A percentile compares a stretch with the other conserved stretches of the same genome.
Conservation (phyloP, 2,797 vertebrate species). For the Lindbergichthys nudifrons region DNA sequence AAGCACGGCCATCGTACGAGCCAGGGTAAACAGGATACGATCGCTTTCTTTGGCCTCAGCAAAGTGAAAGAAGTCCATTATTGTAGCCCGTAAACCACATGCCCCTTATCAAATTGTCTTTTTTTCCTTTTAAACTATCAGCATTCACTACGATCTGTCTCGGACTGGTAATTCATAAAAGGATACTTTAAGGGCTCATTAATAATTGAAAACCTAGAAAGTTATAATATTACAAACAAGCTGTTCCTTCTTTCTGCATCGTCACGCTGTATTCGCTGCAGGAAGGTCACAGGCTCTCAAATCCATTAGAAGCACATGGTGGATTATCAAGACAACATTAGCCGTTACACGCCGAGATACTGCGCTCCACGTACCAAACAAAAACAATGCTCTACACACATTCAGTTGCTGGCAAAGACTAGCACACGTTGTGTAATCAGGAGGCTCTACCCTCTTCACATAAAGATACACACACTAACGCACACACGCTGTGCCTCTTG, state of each 20-base stretch:
- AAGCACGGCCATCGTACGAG: constrained; percentile 37
- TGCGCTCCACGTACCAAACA: constrained; percentile 50
- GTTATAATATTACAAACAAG: constrained; percentile 15
- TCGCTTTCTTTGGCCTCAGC: constrained; percentile 56
- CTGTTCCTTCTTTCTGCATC: constrained; percentile 9
- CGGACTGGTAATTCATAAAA: constrained; percentile 57
- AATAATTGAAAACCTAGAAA: constrained; percentile 10
- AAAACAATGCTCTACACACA: constrained; percentile 69
- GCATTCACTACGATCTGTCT: background rate
- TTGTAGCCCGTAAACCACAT: constrained; percentile 46
- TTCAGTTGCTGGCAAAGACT: constrained; percentile 64
- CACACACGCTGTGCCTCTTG: constrained; percentile 49
- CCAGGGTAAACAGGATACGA: constrained; percentile 68
- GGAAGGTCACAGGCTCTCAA: constrained; percentile 43
- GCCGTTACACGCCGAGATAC: constrained; percentile 49
- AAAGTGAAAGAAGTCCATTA: constrained; percentile 43
- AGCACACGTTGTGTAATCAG: constrained; percentile 78
- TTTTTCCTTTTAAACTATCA: background rate
- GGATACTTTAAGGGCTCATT: constrained; percentile 6
- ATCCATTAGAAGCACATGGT: constrained; percentile 47
- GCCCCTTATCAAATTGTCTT: constrained; percentile 22
- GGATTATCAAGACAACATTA: constrained; percentile 52
- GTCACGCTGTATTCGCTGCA: constrained; percentile 20
- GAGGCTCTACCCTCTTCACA: constrained; percentile 65
- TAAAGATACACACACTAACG: constrained; percentile 32